Evolutionary conservation across 2,888 invertebrate genomes (phyloP), one percentile per base, ranked within the genome.

Genomic region (Priapulus caudatus): DNA sequence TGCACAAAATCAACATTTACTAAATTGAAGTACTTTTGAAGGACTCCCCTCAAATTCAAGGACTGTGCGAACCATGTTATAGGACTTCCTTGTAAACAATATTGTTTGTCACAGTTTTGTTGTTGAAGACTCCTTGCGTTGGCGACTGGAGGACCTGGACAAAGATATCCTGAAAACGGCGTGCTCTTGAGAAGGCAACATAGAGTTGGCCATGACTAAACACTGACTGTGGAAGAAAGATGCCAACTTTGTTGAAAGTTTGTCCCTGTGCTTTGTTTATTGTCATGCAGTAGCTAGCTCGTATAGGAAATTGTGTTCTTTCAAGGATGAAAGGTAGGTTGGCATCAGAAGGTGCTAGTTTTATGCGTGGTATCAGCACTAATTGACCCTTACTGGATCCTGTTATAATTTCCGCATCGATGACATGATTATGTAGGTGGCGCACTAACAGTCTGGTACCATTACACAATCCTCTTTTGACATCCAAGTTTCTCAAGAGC

Each of bases 401-500:
- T 3, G 47, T 48, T 1, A 57, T 43, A 10, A 57, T 48, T 5
- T 21, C 44, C 3, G 47, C 52, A 22, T 52, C 48, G 16, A 57
- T 45, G 1, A 58, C 4, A 15, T 56, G 44, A 5, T 15, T 3
- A 1, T 23, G 16, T n/a, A 59, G n/a, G 1, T 18, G 22, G 21
- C 20, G 47, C 5, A 61, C 51, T 16, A 55, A 48, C n/a, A 61
- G 23, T 44, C 61, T 33, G 2, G 59, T 55, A 5, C 59, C 60
- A 46, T 61, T 61, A 43, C 60, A 58, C 19, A 61, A 50, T 5
- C 58, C 59, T 19, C 48, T 45, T 23, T 46, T 51, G 1, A 50
- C 47, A 18, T 59, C 52, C 2, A 62, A 23, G 51, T 62, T 60
- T 47, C 60, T 22, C 3, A 60, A 43, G 2, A 61, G 52, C 55